Evolutionary conservation across 2,113 vertebrate species (phyloP), one percentile per base, ranked within the genome.

Genomic region (Rhodinocichla rosea): DNA sequence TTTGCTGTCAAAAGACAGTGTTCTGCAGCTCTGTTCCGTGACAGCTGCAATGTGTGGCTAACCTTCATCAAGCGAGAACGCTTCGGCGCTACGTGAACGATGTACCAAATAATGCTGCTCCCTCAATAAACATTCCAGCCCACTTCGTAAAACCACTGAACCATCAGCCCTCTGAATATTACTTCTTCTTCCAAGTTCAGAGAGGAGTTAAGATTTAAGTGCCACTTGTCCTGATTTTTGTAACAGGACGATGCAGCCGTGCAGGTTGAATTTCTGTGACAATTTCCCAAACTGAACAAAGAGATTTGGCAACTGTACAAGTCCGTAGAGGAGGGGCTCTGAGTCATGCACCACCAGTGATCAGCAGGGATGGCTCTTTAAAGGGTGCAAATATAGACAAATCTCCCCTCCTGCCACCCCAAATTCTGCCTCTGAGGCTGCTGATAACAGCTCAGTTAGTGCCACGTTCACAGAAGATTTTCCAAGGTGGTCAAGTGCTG

Each of bases 11-110:
- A 77, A 81, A 95, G 91, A 67, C 20, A 78, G 94, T 8, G 65
- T 85, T 87, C 22, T 76, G 81, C 81, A 62, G 83, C 13, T 82
- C 92, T 91, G 39, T 24, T 92, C 76, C 35, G 33, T 86, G 92
- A 91, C 92, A 97, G 91, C 94, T 89, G 87, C 89, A 87, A 68
- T 75, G 65, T 87, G 89, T 83, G 89, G 52, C 92, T 93, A 96
- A 92, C 91, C 90, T 94, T 93, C 91, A 78, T 70, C 89, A 74
- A 81, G 76, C 18, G 16, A 59, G 76, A 95, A 93, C 52, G 32
- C 64, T 75, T 11, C 10, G 33, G 53, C 24, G 28, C 53, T 89
- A 79, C 10, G 26, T 71, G 77, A 95, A 92, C 28, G 77, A 71
- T 62, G 83, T 33, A 89, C 65, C 83, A 89, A 94, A 87, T 79